Percentiles rank a stretch among this genome's conserved stretches.
Conservation (phyloP, 2,797 vertebrate genomes). For the Pseudochirops corinnae region DNA sequence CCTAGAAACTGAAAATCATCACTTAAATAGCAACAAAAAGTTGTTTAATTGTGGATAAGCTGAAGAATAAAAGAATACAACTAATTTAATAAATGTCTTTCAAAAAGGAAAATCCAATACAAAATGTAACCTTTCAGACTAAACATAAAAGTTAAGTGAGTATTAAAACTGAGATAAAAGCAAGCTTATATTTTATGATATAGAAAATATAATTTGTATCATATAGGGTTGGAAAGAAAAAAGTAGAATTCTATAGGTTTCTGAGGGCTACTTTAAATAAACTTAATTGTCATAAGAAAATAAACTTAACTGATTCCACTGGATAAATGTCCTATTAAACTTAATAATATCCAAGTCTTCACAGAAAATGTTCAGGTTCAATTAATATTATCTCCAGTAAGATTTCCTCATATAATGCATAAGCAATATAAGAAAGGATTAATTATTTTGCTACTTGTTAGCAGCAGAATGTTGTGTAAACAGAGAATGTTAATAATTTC, state of each 20-base stretch:
- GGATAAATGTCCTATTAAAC: constrained; percentile 6
- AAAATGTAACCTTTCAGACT: constrained; percentile 4
- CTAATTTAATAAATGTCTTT: constrained; percentile 37
- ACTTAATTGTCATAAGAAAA: constrained; percentile 12
- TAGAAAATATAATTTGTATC: constrained; percentile 23
- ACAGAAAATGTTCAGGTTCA: background rate
- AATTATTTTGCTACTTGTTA: constrained; percentile 45
- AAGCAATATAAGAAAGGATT: constrained; percentile 48
- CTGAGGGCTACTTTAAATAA: constrained; percentile 33
- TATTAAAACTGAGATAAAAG: constrained; percentile 24
- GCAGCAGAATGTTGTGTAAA: constrained; percentile 31
- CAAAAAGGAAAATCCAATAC: constrained; percentile 36
- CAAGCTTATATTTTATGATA: constrained; percentile 48
- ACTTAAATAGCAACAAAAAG: constrained; percentile 32
- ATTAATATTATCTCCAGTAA: background rate
- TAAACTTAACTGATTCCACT: constrained; percentile 16
- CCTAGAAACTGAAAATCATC: background rate
- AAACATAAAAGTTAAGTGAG: constrained; percentile 52
- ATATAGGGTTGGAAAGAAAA: constrained; percentile 47
- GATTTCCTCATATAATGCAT: constrained; percentile 29
- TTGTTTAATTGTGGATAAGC: background rate
- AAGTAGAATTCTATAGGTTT: constrained; percentile 45
- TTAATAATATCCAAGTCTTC: background rate
- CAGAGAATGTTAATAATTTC: constrained; percentile 50
- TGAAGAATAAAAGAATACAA: constrained; percentile 46